These are phyloP conservation scores for Saxidomus purpurata DNA, from an alignment of 1,140 invertebrate genomes.

Conservation along the genomic window DNA sequence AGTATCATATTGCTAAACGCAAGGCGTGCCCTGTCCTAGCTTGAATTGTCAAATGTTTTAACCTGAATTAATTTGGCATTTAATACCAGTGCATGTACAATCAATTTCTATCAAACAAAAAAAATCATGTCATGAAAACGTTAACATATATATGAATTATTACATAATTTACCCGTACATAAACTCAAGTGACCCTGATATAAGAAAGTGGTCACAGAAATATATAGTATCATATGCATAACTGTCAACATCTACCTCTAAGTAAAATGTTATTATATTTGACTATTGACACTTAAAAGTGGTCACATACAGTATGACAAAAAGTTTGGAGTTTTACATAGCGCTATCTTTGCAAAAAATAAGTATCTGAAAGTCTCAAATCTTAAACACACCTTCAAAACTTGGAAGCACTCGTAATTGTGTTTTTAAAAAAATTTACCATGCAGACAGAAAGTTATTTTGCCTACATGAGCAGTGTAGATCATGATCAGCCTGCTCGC, in stretches of 20 bases:
- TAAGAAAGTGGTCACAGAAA: slow-evolving; percentile 11
- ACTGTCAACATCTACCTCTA: not conserved
- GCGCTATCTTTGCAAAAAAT: no score
- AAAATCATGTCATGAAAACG: slow-evolving; percentile 6
- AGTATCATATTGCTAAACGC: not conserved
- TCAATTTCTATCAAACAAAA: slow-evolving; percentile 7
- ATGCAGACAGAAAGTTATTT: no score
- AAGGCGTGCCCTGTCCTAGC: not conserved
- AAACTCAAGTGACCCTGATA: slow-evolving; percentile 37
- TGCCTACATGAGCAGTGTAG: no score
- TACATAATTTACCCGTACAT: slow-evolving; percentile 54
- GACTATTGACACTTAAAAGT: no score
- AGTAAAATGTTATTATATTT: no score
- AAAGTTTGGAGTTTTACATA: no score
- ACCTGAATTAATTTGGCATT: slow-evolving; percentile 35
- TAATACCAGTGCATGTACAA: slow-evolving; percentile 20
- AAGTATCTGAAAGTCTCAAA: no score
- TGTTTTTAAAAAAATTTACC: no score
- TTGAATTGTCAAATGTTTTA: slow-evolving; percentile 3
- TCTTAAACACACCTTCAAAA: no score
- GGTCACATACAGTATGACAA: no score
- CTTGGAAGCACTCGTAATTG: no score
- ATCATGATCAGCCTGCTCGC: no score
- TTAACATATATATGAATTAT: slow-evolving; percentile 22
- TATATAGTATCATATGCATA: not conserved